Evolutionary conservation across 1,140 invertebrate genomes (phyloP).

Genomic region (Campoletis sonorensis): DNA sequence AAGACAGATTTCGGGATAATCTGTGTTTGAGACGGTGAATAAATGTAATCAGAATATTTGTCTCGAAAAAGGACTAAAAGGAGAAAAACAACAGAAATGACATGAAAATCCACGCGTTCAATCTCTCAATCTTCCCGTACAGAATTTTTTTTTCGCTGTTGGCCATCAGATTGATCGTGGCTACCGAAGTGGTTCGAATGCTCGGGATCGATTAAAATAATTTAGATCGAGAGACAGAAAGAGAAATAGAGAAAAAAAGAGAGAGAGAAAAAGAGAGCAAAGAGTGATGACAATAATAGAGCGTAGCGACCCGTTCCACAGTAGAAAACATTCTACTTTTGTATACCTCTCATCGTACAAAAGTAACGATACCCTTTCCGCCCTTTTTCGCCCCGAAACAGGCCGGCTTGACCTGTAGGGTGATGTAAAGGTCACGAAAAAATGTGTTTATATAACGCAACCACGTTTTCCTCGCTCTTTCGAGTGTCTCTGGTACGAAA

Average conservation of each 20-base stretch:
- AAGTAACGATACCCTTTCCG: too few species aligned
- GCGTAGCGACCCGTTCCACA: constrained; percentile 62
- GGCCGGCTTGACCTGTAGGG: too few species aligned
- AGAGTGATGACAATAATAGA: constrained; percentile 71
- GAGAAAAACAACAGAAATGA: background rate
- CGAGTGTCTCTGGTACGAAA: too few species aligned
- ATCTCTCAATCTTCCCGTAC: background rate
- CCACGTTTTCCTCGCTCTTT: too few species aligned
- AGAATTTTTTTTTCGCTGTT: background rate
- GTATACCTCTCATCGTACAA: too few species aligned
- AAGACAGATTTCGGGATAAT: background rate
- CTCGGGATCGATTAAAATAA: constrained; percentile 21
- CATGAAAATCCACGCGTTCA: background rate
- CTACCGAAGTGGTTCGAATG: background rate
- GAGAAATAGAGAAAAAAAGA: constrained; percentile 26
- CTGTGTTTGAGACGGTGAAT: background rate
- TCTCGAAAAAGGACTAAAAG: background rate
- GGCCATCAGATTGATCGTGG: background rate
- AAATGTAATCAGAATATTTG: background rate
- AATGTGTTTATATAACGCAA: too few species aligned
- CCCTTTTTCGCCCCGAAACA: too few species aligned
- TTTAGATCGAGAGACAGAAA: constrained; percentile 35
- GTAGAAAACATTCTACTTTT: constrained; percentile 15
- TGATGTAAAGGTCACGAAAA: too few species aligned
- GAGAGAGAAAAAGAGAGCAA: constrained; percentile 41